A percentile compares a stretch with the other conserved stretches of the same genome.
phyloP scores from a whole-genome alignment of 2,888 invertebrate species.

The Alloplasta piceator region DNA sequence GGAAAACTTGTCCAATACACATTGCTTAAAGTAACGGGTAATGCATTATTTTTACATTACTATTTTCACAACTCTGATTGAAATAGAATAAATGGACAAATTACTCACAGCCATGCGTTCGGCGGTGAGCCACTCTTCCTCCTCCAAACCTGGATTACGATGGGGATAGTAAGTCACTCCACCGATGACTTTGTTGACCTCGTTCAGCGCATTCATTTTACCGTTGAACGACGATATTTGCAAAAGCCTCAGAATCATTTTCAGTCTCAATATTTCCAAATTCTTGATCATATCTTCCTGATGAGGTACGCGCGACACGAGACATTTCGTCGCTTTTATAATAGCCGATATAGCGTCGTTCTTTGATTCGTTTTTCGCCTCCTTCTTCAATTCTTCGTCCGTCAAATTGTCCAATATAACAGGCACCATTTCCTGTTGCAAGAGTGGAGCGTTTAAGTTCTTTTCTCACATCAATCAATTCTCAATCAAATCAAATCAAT shows the following conservation, averaged over 20 bases:
- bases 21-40: too few species aligned
- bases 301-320: constrained; percentile 92
- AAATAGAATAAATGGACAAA: background rate
- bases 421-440: constrained; percentile 92
- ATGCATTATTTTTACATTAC: too few species aligned
- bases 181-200: constrained; percentile 98
- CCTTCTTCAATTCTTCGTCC: constrained; percentile 97
- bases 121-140: constrained; percentile 96
- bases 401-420: constrained; percentile 95
- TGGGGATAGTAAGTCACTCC: constrained; percentile 95
- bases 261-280: constrained; percentile 96
- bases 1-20: too few species aligned
- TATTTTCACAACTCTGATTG: too few species aligned
- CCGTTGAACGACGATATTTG: constrained; percentile 99
- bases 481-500: too few species aligned
- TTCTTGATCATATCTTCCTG: constrained; percentile 92
- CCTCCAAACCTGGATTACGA: constrained; percentile 89
- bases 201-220: constrained; percentile 99
- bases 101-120: constrained; percentile 95
- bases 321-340: constrained; percentile 95
- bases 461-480: too few species aligned
- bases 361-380: constrained; percentile 97
- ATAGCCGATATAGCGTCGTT: constrained; percentile 98
- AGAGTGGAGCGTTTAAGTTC: constrained; percentile 13
- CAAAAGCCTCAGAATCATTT: constrained; percentile 96